A percentile compares a stretch with the other conserved stretches of the same genome.
Conservation (phyloP, 1,140 invertebrate species). For the Drosophila repleta region DNA sequence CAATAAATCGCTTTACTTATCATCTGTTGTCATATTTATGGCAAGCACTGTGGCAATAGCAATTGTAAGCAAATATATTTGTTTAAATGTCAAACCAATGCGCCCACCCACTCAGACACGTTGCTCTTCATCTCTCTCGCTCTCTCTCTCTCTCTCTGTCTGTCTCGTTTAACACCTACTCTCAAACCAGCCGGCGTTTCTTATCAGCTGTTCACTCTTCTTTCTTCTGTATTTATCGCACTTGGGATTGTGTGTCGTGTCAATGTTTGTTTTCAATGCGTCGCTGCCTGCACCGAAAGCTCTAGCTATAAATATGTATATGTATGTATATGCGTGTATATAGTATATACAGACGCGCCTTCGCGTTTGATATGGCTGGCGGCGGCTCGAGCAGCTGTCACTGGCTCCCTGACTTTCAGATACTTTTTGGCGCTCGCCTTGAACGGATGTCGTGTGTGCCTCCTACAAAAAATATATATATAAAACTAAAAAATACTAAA, state of each 20-base stretch:
- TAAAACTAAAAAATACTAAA: neutral
- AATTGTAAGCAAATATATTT: conserved; percentile 35
- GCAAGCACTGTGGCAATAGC: conserved; percentile 11
- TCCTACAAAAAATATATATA: conserved; percentile 3
- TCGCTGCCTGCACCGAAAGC: conserved; percentile 42
- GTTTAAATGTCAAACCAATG: conserved; percentile 67
- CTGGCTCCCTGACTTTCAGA: conserved; percentile 61
- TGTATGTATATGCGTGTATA: conserved; percentile 7
- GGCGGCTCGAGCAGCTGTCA: conserved; percentile 23
- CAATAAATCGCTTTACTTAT: too few relatives aligned
- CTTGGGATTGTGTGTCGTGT: conserved; percentile 28
- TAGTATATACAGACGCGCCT: conserved; percentile 59
- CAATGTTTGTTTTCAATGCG: conserved; percentile 52
- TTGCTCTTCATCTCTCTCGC: too few relatives aligned
- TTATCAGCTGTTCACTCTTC: conserved; percentile 59
- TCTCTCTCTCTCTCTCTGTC: too few relatives aligned
- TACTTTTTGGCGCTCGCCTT: conserved; percentile 71
- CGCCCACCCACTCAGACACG: conserved; percentile 14
- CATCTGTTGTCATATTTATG: conserved; percentile 7
- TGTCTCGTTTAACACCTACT: too few relatives aligned
- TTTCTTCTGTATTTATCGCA: conserved; percentile 29
- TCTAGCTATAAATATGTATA: conserved; percentile 23
- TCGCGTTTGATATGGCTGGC: conserved; percentile 60
- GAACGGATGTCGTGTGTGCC: conserved; percentile 62
- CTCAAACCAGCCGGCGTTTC: conserved; percentile 42